Evolutionary conservation across 2,888 invertebrate genomes (phyloP).

Genomic region (Cryptocheilus praepositus): DNA sequence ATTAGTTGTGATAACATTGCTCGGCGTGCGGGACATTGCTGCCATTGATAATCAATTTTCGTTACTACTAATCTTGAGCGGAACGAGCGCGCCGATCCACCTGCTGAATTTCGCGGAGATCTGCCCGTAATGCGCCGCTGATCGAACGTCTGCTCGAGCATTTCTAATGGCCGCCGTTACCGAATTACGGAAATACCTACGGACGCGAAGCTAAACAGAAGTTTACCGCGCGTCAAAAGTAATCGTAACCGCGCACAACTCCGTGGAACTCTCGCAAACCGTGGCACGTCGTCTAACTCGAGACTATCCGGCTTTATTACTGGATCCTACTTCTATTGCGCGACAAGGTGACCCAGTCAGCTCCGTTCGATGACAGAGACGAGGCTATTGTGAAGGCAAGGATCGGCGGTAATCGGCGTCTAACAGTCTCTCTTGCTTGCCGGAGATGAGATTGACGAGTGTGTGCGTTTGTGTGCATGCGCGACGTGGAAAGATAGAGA

Average conservation of each 20-base stretch:
- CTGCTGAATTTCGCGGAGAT: neutral
- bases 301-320: slow-evolving; percentile 29
- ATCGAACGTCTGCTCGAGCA: neutral
- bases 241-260: no score
- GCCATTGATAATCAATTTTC: slow-evolving; percentile 73
- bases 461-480: no score
- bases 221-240: no score
- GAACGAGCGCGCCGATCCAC: slow-evolving; percentile 21
- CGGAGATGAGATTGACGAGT: slow-evolving; percentile 44
- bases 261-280: no score
- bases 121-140: neutral
- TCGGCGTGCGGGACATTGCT: slow-evolving; percentile 64
- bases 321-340: slow-evolving; percentile 42
- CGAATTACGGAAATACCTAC: no score
- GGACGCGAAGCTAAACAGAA: no score
- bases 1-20: slow-evolving; percentile 68
- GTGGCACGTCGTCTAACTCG: slow-evolving; percentile 3
- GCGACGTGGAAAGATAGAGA: no score
- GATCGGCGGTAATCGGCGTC: slow-evolving; percentile 55
- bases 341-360: slow-evolving; percentile 57
- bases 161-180: no score
- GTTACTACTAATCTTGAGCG: slow-evolving; percentile 65
- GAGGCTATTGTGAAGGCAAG: slow-evolving; percentile 44
- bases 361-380: slow-evolving; percentile 50
- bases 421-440: slow-evolving; percentile 52